phyloP scores from a whole-genome alignment of 2,888 invertebrate species.

The Stenichneumon culpator region DNA sequence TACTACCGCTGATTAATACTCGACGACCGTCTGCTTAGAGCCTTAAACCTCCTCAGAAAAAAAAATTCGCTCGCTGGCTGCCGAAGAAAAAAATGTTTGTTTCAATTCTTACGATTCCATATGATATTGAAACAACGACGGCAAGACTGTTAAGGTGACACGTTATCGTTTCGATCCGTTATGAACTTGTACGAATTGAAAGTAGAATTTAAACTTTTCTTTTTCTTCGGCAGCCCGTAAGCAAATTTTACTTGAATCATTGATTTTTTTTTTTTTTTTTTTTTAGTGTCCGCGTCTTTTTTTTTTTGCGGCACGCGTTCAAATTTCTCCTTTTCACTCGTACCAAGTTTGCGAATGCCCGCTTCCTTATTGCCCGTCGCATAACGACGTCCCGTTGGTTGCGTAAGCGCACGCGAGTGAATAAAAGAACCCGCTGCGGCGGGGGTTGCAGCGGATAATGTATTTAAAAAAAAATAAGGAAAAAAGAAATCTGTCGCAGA shows the following conservation, averaged over 20 bases:
- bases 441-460: slow-evolving; percentile 18
- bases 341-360: slow-evolving; percentile 24
- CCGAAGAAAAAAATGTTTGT: no score
- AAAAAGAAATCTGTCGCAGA: slow-evolving; percentile 15
- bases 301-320: not conserved
- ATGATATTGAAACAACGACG: no score
- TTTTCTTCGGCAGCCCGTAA: no score
- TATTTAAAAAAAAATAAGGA: slow-evolving; percentile 31
- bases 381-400: slow-evolving; percentile 42
- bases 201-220: no score
- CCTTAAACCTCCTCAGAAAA: no score
- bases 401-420: slow-evolving; percentile 38
- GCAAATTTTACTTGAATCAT: no score
- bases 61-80: no score
- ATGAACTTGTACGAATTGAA: no score
- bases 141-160: no score
- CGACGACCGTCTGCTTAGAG: not conserved
- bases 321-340: slow-evolving; percentile 14
- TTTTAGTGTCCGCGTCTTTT: not conserved
- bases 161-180: no score
- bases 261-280: no score
- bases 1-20: slow-evolving; percentile 27
- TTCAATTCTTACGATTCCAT: no score
- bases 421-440: slow-evolving; percentile 48
- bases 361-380: slow-evolving; percentile 37